Evolutionary conservation across 1,140 invertebrate species (phyloP), one percentile per base, ranked within the genome.

Genomic region (Rhagoletis zephyria): DNA sequence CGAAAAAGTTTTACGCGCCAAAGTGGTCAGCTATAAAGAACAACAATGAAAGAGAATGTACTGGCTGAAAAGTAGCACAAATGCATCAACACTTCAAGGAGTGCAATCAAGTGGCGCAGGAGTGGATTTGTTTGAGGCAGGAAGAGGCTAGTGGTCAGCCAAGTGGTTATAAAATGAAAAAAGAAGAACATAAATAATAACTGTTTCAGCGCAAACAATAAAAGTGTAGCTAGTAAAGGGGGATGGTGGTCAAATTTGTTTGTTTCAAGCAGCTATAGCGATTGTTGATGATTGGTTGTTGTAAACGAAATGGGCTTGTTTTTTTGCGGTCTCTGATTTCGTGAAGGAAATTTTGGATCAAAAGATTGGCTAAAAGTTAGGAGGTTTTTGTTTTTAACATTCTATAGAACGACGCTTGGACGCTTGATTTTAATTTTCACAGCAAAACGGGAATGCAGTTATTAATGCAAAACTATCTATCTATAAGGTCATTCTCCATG

Each of bases 61-160:
- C 30, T 30, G n/a, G 9, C n/a, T n/a, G 12, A 9, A 14, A n/a
- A n/a, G n/a, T 51, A 81, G 2, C 48, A 12, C 67, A 48, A 81
- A 81, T 81, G 74, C 74, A 81, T 81, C 74, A 56, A 81, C 74
- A 81, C 74, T 81, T 56, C 45, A 56, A 56, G 45, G 48, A 81
- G 74, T 81, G 19, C 74, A 30, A 30, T 81, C 14, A 12, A 81
- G 48, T n/a, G 48, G 30, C 7, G 19, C 74, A 81, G 48, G 6
- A 81, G 16, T 81, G 45, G 74, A 81, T 81, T 81, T 81, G 48
- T 14, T 19, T 14, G 16, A 81, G 74, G 48, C 74, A 81, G 74
- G 74, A 81, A 81, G 19, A 81, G 74, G 74, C 74, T 81, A 56
- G 74, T 56, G 74, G 74, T 81, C 74, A 81, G 16, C 45, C 45